A percentile compares a stretch with the other conserved stretches of the same genome.
Conservation (phyloP, 2,113 vertebrate species). For the Toxotes chatareus region DNA sequence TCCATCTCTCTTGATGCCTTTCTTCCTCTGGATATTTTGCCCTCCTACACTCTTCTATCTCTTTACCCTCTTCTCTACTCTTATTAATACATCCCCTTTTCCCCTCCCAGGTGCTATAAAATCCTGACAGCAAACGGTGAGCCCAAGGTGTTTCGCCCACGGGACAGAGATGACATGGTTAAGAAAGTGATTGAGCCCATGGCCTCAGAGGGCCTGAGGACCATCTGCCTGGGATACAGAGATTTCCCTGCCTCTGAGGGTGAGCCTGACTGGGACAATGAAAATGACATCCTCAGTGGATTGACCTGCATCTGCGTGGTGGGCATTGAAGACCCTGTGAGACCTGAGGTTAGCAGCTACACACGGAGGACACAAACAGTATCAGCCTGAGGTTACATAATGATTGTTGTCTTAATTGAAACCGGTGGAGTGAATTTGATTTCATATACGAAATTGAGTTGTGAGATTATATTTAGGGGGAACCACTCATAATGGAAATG, state of each 20-base stretch:
- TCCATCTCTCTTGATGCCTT: not conserved
- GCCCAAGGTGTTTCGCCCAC: constrained; percentile 92
- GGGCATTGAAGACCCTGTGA: constrained; percentile 98
- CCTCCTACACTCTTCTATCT: not conserved
- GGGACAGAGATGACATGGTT: constrained; percentile 94
- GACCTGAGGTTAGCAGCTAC: constrained; percentile 89
- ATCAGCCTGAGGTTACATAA: not conserved
- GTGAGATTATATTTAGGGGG: not conserved
- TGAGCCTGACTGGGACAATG: constrained; percentile 97
- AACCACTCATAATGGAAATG: not conserved
- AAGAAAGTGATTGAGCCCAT: constrained; percentile 98
- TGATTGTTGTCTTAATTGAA: constrained; percentile 12
- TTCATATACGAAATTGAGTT: not conserved
- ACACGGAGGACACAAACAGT: not conserved
- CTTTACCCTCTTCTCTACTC: not conserved
- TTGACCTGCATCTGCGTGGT: constrained; percentile 96
- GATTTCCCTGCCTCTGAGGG: constrained; percentile 93
- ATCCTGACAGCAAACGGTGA: constrained; percentile 93
- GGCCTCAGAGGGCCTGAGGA: constrained; percentile 98
- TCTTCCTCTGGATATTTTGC: not conserved
- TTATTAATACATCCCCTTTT: not conserved
- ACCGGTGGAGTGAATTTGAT: not conserved
- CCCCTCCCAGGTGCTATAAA: constrained; percentile 92
- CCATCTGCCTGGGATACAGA: constrained; percentile 96
- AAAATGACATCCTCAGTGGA: constrained; percentile 93